Evolutionary conservation across 1,140 invertebrate genomes (phyloP).

Genomic region (Drosophila murphyi): DNA sequence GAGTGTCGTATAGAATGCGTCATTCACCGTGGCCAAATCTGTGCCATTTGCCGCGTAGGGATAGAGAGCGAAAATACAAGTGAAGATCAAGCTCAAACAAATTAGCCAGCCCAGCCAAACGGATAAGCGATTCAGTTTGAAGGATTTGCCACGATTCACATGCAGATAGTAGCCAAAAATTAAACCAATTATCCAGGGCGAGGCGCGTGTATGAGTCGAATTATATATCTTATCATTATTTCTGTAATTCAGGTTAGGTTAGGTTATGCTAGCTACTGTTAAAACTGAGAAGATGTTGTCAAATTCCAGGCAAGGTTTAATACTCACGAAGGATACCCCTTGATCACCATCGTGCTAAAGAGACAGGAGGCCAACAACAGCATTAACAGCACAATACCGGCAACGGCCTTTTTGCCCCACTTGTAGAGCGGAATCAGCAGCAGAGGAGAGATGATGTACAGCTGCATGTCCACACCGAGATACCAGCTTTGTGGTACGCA

Average conservation of each 20-base stretch:
- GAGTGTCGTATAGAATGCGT: constrained; percentile 87
- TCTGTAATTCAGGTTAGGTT: background rate
- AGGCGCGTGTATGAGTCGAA: constrained; percentile 54
- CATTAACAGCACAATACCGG: constrained; percentile 46
- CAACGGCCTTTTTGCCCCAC: constrained; percentile 83
- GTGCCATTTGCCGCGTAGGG: constrained; percentile 63
- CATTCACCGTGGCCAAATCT: constrained; percentile 71
- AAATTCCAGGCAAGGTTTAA: too few species aligned
- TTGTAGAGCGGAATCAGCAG: constrained; percentile 89
- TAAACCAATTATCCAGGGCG: constrained; percentile 72
- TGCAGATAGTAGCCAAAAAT: constrained; percentile 72
- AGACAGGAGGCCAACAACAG: constrained; percentile 58
- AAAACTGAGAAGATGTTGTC: too few species aligned
- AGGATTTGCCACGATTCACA: constrained; percentile 40
- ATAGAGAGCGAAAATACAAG: constrained; percentile 73
- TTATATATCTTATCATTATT: constrained; percentile 12
- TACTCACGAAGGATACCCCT: constrained; percentile 41
- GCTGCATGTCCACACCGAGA: constrained; percentile 93
- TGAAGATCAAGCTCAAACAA: constrained; percentile 62
- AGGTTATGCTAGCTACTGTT: background rate
- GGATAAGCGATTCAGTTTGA: constrained; percentile 29
- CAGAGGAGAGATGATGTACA: constrained; percentile 90
- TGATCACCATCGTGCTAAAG: constrained; percentile 50
- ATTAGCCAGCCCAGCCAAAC: constrained; percentile 66
- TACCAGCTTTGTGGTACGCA: constrained; percentile 96